These are phyloP conservation scores for Hirtodrosophila trivittata DNA, from an alignment of 2,888 invertebrate species.

Conservation along the genomic window DNA sequence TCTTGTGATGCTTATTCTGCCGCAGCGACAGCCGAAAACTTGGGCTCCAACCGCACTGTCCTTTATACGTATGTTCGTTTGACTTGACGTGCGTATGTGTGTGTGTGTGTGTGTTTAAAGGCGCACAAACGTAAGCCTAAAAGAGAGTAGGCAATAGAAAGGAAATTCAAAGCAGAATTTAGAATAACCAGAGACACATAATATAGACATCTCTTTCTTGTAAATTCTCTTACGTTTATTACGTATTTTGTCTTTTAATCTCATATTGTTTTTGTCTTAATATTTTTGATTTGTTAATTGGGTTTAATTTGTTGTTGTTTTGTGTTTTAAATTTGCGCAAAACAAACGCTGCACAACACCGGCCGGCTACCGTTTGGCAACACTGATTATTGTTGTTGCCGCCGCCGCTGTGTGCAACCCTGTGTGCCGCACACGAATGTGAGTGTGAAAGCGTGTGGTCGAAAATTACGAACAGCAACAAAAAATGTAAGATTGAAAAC, in stretches of 20 bases:
- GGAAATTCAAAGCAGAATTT: conserved; percentile 18
- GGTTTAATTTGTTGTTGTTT: neutral
- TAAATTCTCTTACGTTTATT: too few species aligned
- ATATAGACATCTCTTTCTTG: neutral
- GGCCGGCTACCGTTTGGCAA: conserved; percentile 57
- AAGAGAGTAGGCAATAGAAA: conserved; percentile 30
- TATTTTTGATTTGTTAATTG: neutral
- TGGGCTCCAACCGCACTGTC: conserved; percentile 68
- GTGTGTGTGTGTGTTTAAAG: conserved; percentile 35
- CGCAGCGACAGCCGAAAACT: conserved; percentile 49
- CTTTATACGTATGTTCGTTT: conserved; percentile 47
- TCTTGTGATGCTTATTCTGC: conserved; percentile 52
- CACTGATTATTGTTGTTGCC: conserved; percentile 33
- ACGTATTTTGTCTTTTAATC: too few species aligned
- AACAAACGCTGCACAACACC: conserved; percentile 50
- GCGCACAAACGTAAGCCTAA: conserved; percentile 34
- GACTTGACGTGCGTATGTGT: conserved; percentile 14
- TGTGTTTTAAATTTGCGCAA: conserved; percentile 44
- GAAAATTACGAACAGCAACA: conserved; percentile 67
- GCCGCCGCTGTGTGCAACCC: conserved; percentile 48
- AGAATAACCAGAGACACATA: too few species aligned
- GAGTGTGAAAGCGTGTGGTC: conserved; percentile 62
- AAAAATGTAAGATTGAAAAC: conserved; percentile 58
- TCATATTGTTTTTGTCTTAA: too few species aligned
- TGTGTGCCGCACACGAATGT: conserved; percentile 53